These are phyloP conservation scores for Cenopis cana DNA, from an alignment of 2,888 invertebrate genomes.

Conservation along the genomic window DNA sequence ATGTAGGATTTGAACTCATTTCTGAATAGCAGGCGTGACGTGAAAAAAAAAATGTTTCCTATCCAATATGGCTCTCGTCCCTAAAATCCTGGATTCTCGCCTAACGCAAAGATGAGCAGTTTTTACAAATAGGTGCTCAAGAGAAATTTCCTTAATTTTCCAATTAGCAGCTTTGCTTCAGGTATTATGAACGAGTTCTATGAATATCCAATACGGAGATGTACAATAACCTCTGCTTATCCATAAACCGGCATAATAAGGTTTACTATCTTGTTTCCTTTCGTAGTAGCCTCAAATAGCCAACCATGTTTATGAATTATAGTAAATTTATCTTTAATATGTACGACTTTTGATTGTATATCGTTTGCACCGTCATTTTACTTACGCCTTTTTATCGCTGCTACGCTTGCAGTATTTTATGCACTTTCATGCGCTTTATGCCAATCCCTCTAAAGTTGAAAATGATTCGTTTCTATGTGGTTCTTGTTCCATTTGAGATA, in stretches of 20 bases:
- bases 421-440: neutral
- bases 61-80: too few species aligned
- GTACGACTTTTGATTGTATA: neutral
- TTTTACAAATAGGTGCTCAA: neutral
- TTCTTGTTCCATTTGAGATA: constrained; percentile 17
- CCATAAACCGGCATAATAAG: constrained; percentile 56
- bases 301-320: neutral
- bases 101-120: neutral
- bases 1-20: too few species aligned
- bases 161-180: constrained; percentile 21
- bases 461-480: neutral
- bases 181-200: constrained; percentile 25
- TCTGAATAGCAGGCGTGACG: too few species aligned
- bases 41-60: too few species aligned
- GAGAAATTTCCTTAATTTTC: constrained; percentile 34
- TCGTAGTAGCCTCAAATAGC: constrained; percentile 41
- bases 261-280: constrained; percentile 54
- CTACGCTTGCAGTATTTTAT: neutral
- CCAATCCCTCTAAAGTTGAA: neutral
- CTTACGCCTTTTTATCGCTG: constrained; percentile 4
- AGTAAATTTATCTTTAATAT: neutral
- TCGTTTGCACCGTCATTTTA: neutral
- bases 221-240: constrained; percentile 54
- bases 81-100: too few species aligned
- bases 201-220: constrained; percentile 51